Conservation (phyloP, 2,797 vertebrate genomes). For the Philypnodon macrostomus region DNA sequence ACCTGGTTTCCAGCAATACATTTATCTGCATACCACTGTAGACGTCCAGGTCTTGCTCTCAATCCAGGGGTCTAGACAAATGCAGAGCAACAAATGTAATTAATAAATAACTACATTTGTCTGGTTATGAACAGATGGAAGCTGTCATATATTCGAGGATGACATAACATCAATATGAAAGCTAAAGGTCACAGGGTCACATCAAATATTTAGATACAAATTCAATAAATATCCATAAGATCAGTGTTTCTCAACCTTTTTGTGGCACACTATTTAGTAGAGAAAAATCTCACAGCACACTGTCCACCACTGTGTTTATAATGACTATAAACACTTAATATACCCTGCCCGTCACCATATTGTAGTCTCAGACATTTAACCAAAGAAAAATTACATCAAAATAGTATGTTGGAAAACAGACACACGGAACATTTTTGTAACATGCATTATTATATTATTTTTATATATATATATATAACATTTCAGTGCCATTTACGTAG, state of each 20-base stretch:
- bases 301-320: too few species aligned
- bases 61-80: constrained; percentile 86
- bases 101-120: constrained; percentile 2
- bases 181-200: neutral
- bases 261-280: too few species aligned
- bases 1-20: constrained; percentile 84
- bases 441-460: too few species aligned
- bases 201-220: constrained; percentile 8
- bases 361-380: too few species aligned
- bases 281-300: too few species aligned
- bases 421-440: neutral
- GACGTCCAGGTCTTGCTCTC: constrained; percentile 79
- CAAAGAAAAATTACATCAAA: too few species aligned
- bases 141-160: neutral
- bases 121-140: neutral
- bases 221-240: too few species aligned
- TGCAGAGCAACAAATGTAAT: neutral
- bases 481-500: neutral
- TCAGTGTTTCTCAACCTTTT: too few species aligned
- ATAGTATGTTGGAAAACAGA: too few species aligned
- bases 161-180: constrained; percentile 7
- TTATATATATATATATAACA: too few species aligned
- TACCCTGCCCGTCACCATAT: too few species aligned
- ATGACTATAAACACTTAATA: too few species aligned
- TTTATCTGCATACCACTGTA: constrained; percentile 88